Evolutionary conservation across 2,113 vertebrate species (phyloP).

Genomic region (Oenanthe oenanthe): DNA sequence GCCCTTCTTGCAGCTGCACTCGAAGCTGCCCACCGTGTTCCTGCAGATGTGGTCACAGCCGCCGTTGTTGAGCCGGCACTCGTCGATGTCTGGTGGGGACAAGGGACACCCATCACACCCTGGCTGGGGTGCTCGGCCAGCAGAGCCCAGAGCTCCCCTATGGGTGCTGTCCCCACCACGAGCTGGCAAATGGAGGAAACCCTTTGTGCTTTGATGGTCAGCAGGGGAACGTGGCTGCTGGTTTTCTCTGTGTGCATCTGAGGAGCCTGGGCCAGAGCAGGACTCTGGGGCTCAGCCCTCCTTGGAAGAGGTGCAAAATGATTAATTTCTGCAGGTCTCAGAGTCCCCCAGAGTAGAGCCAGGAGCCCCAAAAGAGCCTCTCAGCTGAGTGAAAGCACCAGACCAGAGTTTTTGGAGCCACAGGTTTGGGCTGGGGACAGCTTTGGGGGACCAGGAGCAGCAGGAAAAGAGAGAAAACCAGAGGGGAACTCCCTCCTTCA

Average conservation of each 20-base stretch:
- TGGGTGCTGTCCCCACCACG: neutral
- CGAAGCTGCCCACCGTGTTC: conserved; percentile 96
- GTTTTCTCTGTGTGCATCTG: neutral
- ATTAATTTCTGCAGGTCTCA: neutral
- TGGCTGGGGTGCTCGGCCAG: rapidly evolving
- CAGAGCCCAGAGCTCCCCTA: neutral
- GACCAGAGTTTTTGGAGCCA: neutral
- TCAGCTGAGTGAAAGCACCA: neutral
- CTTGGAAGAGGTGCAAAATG: neutral
- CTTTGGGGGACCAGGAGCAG: neutral
- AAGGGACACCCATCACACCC: rapidly evolving
- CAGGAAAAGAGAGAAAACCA: neutral
- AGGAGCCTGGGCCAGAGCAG: neutral
- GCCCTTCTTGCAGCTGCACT: conserved; percentile 98
- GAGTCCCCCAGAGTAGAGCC: rapidly evolving
- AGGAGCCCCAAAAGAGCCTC: neutral
- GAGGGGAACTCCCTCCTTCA: neutral
- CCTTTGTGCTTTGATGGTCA: neutral
- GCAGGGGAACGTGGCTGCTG: neutral
- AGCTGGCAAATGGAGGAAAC: rapidly evolving
- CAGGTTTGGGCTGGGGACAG: neutral
- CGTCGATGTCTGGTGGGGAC: conserved; percentile 89
- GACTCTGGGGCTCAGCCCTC: neutral
- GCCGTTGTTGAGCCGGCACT: conserved; percentile 93
- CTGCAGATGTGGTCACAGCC: conserved; percentile 97